Percentiles rank a stretch among this genome's conserved stretches.
Evolutionary conservation across 2,113 vertebrate species (phyloP).

Genomic region (Ariopsis seemanni): DNA sequence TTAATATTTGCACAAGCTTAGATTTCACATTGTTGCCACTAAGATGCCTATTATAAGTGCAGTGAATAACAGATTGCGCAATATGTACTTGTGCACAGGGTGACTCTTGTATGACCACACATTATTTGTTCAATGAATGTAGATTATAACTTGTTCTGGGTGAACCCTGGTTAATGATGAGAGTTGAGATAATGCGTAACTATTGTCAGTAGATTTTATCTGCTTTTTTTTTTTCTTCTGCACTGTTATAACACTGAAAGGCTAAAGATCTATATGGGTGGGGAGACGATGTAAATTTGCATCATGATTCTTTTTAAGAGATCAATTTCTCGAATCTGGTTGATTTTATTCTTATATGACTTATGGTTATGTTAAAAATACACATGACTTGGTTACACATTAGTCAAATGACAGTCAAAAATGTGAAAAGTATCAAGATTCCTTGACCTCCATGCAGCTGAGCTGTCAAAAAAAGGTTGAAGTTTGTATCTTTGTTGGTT

Average conservation of each 20-base stretch:
- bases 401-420: neutral
- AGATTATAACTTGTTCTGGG: neutral
- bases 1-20: conserved; percentile 25
- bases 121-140: neutral
- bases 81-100: neutral
- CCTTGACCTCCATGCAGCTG: neutral
- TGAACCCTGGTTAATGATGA: neutral
- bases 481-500: neutral
- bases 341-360: neutral
- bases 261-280: neutral
- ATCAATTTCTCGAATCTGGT: neutral
- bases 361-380: neutral
- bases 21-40: conserved; percentile 20
- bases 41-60: conserved; percentile 4
- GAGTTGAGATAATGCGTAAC: neutral
- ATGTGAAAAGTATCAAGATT: neutral
- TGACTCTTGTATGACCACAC: neutral
- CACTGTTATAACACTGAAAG: neutral
- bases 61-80: neutral
- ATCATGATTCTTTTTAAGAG: neutral
- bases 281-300: neutral
- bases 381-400: neutral
- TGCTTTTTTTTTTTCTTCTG: neutral
- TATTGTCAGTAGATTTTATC: neutral
- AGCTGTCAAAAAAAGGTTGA: neutral